Evolutionary conservation across 1,140 invertebrate species (phyloP).

Genomic region (Pogonognathellus flavescens): DNA sequence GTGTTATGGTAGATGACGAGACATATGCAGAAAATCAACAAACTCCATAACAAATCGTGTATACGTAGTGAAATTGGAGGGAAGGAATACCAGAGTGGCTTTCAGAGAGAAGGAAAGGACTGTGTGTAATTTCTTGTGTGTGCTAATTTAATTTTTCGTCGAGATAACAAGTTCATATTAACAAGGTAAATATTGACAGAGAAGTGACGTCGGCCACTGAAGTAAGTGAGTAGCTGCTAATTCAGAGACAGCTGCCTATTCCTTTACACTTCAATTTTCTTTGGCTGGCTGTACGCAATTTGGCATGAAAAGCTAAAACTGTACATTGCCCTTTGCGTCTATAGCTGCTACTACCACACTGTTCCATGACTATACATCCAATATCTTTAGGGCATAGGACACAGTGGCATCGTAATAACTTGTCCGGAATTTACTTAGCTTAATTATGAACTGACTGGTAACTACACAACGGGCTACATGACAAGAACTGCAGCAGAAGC

Average conservation of each 20-base stretch:
- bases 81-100: neutral
- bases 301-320: no score
- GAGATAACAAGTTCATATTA: constrained; percentile 50
- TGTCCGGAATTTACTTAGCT: constrained; percentile 33
- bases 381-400: neutral
- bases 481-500: neutral
- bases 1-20: no score
- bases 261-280: neutral
- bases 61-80: neutral
- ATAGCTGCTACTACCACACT: neutral
- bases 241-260: constrained; percentile 2
- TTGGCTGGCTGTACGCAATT: no score
- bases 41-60: neutral
- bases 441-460: constrained; percentile 27
- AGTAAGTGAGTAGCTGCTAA: constrained; percentile 8
- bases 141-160: constrained; percentile 35
- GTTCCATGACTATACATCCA: neutral
- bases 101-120: neutral
- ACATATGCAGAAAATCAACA: no score
- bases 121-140: constrained; percentile 3
- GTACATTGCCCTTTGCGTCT: neutral
- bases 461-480: neutral
- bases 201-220: neutral
- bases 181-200: constrained; percentile 44
- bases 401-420: neutral